Conservation (phyloP, 2,888 invertebrate species). For the Eupsilia transversa region DNA sequence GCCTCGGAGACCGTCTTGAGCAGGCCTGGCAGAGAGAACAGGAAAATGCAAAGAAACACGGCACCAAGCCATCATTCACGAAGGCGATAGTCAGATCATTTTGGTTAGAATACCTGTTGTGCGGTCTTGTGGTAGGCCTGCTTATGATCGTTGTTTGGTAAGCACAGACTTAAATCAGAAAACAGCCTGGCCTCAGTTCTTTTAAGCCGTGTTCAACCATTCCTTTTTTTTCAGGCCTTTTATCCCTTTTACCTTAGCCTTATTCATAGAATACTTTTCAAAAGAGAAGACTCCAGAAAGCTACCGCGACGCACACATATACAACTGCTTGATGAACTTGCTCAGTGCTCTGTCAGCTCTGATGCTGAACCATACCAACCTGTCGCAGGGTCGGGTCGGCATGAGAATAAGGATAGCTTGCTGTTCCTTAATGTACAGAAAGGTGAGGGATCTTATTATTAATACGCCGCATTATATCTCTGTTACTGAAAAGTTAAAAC, state of each 20-base stretch:
- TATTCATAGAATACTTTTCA: constrained; percentile 92
- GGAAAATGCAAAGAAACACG: constrained; percentile 76
- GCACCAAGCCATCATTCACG: constrained; percentile 86
- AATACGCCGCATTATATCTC: not conserved
- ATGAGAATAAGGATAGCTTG: constrained; percentile 94
- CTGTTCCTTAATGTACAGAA: constrained; percentile 95
- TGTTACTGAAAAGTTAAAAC: not conserved
- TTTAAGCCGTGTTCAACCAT: not conserved
- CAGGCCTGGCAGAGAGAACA: constrained; percentile 90
- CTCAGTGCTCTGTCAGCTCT: constrained; percentile 90
- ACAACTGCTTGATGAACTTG: constrained; percentile 91
- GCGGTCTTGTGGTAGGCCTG: constrained; percentile 82
- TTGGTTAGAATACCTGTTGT: constrained; percentile 85
- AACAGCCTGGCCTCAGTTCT: not conserved
- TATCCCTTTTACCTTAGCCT: constrained; percentile 91
- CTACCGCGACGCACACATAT: constrained; percentile 91
- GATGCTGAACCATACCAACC: constrained; percentile 91
- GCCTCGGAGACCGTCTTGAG: constrained; percentile 90
- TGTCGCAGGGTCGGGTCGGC: constrained; percentile 92
- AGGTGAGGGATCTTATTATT: constrained; percentile 83
- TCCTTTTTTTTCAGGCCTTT: constrained; percentile 88
- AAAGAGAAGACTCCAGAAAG: constrained; percentile 85
- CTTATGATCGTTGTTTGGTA: constrained; percentile 53
- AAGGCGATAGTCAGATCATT: constrained; percentile 89
- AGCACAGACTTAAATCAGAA: constrained; percentile 9